Evolutionary conservation across 2,888 invertebrate genomes (phyloP).

Genomic region (Drosophila merina): DNA sequence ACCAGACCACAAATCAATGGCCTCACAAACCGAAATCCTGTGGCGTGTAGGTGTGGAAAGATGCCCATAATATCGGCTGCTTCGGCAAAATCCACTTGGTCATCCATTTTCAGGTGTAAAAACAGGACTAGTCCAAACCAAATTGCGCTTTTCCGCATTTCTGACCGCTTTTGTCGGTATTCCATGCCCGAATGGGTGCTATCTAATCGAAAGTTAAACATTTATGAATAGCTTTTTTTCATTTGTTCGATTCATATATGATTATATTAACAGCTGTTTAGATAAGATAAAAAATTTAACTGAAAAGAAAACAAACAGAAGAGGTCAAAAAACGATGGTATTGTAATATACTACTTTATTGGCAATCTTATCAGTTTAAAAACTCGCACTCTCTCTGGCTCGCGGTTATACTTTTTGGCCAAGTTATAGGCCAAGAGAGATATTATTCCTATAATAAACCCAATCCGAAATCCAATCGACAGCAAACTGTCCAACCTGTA

Average conservation of each 20-base stretch:
- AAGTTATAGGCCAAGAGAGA: constrained; percentile 1
- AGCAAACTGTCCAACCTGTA: constrained; percentile 66
- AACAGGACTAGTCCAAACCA: not conserved
- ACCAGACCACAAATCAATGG: constrained; percentile 25
- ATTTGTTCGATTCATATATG: not conserved
- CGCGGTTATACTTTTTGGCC: not conserved
- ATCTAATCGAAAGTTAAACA: constrained; percentile 8
- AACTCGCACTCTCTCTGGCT: not conserved
- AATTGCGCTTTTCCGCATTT: not conserved
- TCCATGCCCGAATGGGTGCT: not conserved
- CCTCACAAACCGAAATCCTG: constrained; percentile 61
- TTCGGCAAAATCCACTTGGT: not conserved
- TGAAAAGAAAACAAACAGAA: not conserved
- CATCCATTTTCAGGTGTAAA: not conserved
- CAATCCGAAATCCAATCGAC: constrained; percentile 51
- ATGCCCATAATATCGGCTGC: constrained; percentile 39
- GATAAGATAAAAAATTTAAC: not conserved
- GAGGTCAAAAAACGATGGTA: not conserved
- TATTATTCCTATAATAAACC: constrained; percentile 30
- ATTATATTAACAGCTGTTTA: not conserved
- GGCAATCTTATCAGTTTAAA: not conserved
- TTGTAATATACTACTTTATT: not conserved
- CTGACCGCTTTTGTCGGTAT: not conserved
- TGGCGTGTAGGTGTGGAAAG: constrained; percentile 47
- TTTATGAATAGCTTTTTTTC: not conserved